Evolutionary conservation across 2,113 vertebrate genomes (phyloP), one percentile per base, ranked within the genome.

Genomic region (Rhodinocichla rosea): DNA sequence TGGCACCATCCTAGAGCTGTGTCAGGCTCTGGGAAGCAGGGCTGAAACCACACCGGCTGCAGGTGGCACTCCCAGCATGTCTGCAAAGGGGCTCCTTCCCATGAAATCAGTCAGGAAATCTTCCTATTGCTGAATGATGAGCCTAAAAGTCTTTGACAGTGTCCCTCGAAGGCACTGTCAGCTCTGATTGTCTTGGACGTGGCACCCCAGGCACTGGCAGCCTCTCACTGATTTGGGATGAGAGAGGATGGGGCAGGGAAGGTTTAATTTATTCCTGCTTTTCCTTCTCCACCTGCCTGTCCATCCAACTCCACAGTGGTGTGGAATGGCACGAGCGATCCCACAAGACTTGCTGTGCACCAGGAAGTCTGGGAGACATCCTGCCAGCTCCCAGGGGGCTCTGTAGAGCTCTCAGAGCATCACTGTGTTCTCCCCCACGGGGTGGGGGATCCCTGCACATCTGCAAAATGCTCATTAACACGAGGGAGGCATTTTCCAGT

Each of bases 101-200:
- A 40, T 5, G 0, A 60, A 83, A 37, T 75, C 3, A 0, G 55
- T 44, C 83, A 67, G 5, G 5, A 89, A 93, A 53, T 35, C 85
- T 68, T 86, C 79, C 60, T 40, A 13, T 76, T 14, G 1, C 15
- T 0, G 0, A 53, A 15, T 3, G 5, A 17, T 88, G 73, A 94
- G 80, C 44, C 26, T 96, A 39, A 96, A 89, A 75, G 49, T 57
- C 88, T 90, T 44, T 96, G 96, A 95, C 95, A 94, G 73, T 0
- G 0, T 92, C 85, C 95, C 93, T 92, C 0, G 32, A 57, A 83
- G 96, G 96, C 93, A 71, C 79, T 90, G 69, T 92, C 86, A 96
- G 83, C 86, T 0, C 3, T 92, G 93, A 97, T 94, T 93, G 88
- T 67, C 92, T 96, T 53, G 69, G 95, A 96, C 8, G 0, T 86